phyloP scores from a whole-genome alignment of 2,113 vertebrate species.

The Paraplagusia blochii region DNA sequence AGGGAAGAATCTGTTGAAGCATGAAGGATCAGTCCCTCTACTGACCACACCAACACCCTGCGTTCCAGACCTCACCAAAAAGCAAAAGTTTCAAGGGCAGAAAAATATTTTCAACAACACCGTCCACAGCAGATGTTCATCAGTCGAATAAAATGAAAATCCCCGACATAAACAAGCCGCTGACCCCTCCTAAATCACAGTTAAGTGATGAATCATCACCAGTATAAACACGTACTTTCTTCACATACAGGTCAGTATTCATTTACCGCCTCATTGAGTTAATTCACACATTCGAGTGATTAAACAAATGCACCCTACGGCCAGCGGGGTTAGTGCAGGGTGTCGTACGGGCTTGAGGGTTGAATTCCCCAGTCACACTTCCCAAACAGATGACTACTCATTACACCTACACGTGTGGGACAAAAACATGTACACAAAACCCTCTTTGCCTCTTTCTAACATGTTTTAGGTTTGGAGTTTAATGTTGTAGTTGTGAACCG shows the following conservation, averaged over 20 bases:
- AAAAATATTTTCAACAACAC: neutral
- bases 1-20: too few species aligned
- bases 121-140: neutral
- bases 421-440: neutral
- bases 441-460: constrained; percentile 1
- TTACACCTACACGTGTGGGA: neutral
- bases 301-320: constrained; percentile 4
- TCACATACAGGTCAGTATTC: constrained; percentile 14
- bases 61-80: neutral
- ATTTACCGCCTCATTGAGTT: constrained; percentile 26
- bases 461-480: constrained; percentile 9
- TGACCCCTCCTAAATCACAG: neutral
- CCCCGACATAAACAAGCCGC: constrained; percentile 1
- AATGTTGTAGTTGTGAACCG: constrained; percentile 18
- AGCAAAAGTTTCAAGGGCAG: constrained; percentile 3
- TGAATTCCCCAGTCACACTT: constrained; percentile 1
- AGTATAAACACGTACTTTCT: constrained; percentile 13
- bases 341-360: neutral
- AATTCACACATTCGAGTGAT: constrained; percentile 6
- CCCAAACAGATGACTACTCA: too few species aligned
- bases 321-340: neutral
- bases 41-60: neutral
- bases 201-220: neutral
- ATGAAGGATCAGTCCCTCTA: too few species aligned
- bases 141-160: neutral